These are phyloP conservation scores for Diplosoma virens DNA, from an alignment of 23 tunicate species.

Conservation along the genomic window DNA sequence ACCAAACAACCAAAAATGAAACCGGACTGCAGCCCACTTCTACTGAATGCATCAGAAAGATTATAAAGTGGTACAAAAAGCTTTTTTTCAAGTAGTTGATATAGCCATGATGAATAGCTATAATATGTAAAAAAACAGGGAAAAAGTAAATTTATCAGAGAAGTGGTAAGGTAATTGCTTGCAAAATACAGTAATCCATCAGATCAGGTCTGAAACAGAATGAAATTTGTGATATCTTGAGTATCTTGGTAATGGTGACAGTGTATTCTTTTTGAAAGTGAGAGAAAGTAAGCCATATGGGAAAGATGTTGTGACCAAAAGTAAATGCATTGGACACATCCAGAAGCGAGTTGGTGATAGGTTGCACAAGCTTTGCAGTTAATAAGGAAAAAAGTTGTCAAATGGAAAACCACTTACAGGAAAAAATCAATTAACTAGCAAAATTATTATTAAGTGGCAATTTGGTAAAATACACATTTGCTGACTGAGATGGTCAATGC, in stretches of 20 bases:
- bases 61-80: too few relatives aligned
- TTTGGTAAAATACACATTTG: background rate
- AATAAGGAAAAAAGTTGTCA: background rate
- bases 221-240: background rate
- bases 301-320: background rate
- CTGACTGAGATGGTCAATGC: slow-evolving; percentile 1
- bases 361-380: background rate
- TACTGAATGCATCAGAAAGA: too few relatives aligned
- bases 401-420: background rate
- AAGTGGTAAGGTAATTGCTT: too few relatives aligned
- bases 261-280: slow-evolving; percentile 1
- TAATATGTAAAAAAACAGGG: too few relatives aligned
- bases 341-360: background rate
- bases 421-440: background rate
- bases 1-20: too few relatives aligned
- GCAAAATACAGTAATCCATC: too few relatives aligned
- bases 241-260: slow-evolving; percentile 2
- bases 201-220: too few relatives aligned
- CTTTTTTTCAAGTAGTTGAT: too few relatives aligned
- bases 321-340: background rate
- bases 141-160: too few relatives aligned
- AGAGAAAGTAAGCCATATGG: slow-evolving; percentile 1
- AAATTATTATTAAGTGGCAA: background rate
- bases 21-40: too few relatives aligned
- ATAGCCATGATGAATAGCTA: too few relatives aligned